phyloP scores from a whole-genome alignment of 2,888 invertebrate genomes.

The Oegoconia quadripuncta region DNA sequence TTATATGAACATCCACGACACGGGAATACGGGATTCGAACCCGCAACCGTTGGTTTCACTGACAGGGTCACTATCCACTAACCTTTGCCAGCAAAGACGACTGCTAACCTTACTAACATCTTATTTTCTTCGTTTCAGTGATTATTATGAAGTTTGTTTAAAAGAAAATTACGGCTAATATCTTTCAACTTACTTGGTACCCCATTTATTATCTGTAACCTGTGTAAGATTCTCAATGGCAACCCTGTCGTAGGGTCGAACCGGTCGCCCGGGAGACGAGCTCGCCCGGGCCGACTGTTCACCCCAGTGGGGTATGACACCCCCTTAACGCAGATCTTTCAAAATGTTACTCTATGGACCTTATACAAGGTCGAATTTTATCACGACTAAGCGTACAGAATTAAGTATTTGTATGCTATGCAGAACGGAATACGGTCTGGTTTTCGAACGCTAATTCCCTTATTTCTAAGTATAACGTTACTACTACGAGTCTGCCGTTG shows the following conservation, averaged over 20 bases:
- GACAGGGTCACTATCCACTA: too few species aligned
- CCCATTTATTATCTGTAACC: too few species aligned
- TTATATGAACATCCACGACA: too few species aligned
- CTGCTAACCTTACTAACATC: too few species aligned
- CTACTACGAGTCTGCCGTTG: constrained; percentile 7
- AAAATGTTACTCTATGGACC: constrained; percentile 29
- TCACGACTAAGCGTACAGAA: constrained; percentile 36
- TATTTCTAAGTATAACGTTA: constrained; percentile 40
- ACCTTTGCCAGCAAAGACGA: too few species aligned
- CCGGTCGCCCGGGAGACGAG: constrained; percentile 68
- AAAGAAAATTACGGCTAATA: too few species aligned
- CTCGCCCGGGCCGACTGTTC: constrained; percentile 52
- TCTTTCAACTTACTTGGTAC: too few species aligned
- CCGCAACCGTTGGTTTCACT: too few species aligned
- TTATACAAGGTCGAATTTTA: constrained; percentile 24
- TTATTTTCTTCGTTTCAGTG: too few species aligned
- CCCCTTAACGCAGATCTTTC: constrained; percentile 12
- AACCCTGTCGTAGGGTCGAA: constrained; percentile 28
- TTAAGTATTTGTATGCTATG: constrained; percentile 68
- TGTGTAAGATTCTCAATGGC: too few species aligned
- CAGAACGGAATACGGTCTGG: constrained; percentile 65
- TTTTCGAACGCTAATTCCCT: constrained; percentile 69
- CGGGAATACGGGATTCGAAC: too few species aligned
- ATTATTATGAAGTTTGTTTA: too few species aligned
- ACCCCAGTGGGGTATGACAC: constrained; percentile 1